These are phyloP conservation scores for Tachysurus fulvidraco DNA, from an alignment of 2,113 vertebrate genomes.

Conservation along the genomic window DNA sequence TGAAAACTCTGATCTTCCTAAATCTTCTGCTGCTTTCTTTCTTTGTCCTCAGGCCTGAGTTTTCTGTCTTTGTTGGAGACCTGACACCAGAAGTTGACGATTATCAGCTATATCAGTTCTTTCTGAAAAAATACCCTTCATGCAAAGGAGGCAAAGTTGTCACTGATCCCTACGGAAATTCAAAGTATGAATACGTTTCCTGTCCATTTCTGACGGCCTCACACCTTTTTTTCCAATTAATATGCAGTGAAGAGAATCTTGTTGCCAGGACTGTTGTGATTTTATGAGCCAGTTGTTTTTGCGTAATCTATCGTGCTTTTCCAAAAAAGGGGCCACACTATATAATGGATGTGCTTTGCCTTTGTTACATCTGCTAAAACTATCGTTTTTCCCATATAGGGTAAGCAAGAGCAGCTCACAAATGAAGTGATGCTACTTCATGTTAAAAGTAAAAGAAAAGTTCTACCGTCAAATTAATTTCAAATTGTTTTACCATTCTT, in stretches of 20 bases:
- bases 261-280: constrained; percentile 12
- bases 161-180: constrained; percentile 86
- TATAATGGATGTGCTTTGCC: constrained; percentile 56
- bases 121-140: constrained; percentile 84
- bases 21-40: constrained; percentile 1
- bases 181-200: constrained; percentile 72
- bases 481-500: constrained; percentile 66
- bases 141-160: constrained; percentile 92
- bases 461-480: constrained; percentile 79
- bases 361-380: constrained; percentile 74
- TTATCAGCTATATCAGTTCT: constrained; percentile 88
- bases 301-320: constrained; percentile 33
- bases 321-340: constrained; percentile 36
- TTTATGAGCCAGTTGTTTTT: constrained; percentile 37
- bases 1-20: neutral
- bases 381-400: constrained; percentile 85
- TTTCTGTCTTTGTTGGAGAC: constrained; percentile 89
- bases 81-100: constrained; percentile 88
- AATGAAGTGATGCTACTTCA: constrained; percentile 85
- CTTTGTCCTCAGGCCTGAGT: constrained; percentile 76
- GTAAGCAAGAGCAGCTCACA: constrained; percentile 83
- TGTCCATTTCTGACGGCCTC: neutral
- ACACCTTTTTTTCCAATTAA: neutral
- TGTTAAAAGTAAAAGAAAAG: constrained; percentile 84
- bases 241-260: constrained; percentile 25